Evolutionary conservation across 2,797 vertebrate genomes (phyloP).

Genomic region (Schizopygopsis pylzovi): DNA sequence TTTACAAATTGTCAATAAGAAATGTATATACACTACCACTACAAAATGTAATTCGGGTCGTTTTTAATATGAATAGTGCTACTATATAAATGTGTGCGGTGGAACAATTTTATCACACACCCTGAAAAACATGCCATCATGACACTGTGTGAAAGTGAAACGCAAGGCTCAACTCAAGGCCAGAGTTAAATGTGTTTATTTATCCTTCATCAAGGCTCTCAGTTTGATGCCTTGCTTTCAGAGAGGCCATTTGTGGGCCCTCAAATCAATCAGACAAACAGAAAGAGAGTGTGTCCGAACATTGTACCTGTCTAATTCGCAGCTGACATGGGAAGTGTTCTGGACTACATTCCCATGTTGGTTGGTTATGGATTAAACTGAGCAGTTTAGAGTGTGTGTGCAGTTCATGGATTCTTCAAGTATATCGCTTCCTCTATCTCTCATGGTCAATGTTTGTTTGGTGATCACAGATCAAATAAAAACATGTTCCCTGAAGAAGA

Average conservation of each 20-base stretch:
- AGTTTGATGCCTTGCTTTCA: conserved; percentile 53
- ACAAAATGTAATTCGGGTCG: no score
- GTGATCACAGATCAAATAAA: conserved; percentile 58
- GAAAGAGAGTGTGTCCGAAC: neutral
- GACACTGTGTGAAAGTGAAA: neutral
- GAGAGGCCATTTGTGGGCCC: conserved; percentile 6
- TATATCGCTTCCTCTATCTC: conserved; percentile 59
- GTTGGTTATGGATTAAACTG: conserved; percentile 61
- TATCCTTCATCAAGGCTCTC: conserved; percentile 55
- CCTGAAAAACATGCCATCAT: neutral
- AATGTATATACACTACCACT: neutral
- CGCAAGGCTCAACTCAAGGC: conserved; percentile 28
- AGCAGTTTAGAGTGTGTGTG: conserved; percentile 42
- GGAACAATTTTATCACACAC: neutral
- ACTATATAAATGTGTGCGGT: neutral
- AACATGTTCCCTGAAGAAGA: conserved; percentile 59
- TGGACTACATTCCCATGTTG: conserved; percentile 52
- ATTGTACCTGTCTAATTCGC: conserved; percentile 40
- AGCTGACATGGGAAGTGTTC: conserved; percentile 58
- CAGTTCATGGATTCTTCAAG: conserved; percentile 56
- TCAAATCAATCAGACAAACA: neutral
- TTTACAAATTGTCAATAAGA: neutral
- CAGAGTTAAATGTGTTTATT: conserved; percentile 33
- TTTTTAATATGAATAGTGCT: neutral
- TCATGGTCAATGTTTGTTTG: conserved; percentile 62